phyloP scores from a whole-genome alignment of 2,888 invertebrate genomes.

The Ptilodon capucinus region DNA sequence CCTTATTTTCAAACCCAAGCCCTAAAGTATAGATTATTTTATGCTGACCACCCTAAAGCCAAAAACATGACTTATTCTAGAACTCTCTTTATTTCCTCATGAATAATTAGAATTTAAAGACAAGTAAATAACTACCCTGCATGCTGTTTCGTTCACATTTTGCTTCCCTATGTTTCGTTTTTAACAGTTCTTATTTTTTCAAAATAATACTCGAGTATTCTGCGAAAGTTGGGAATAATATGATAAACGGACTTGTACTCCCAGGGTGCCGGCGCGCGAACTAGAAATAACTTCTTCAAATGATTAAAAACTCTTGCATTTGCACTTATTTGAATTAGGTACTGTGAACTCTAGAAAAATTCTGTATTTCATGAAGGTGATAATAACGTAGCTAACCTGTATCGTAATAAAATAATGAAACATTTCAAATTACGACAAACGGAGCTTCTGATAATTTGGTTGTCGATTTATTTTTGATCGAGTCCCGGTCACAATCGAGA shows the following conservation, averaged over 20 bases:
- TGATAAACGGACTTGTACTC: conserved; percentile 31
- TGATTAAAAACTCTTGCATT: neutral
- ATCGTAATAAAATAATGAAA: no score
- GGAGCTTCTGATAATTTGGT: neutral
- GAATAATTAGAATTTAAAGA: no score
- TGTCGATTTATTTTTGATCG: neutral
- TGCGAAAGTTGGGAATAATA: conserved; percentile 26
- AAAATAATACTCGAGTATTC: conserved; percentile 7
- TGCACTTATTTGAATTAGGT: neutral
- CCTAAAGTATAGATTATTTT: no score
- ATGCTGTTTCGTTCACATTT: neutral
- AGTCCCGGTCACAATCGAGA: neutral
- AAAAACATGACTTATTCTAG: no score
- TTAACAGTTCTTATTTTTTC: neutral
- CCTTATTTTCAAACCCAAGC: no score
- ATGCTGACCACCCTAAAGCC: no score
- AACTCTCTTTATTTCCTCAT: no score
- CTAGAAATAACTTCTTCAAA: conserved; percentile 33
- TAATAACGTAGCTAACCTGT: no score
- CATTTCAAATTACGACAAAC: no score
- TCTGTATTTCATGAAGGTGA: no score
- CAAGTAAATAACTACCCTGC: neutral
- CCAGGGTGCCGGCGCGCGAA: conserved; percentile 16
- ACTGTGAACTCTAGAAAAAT: no score
- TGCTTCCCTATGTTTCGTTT: neutral